Base-by-base conservation (phyloP, 2,888 invertebrate species). In the Aromia moschata region DNA sequence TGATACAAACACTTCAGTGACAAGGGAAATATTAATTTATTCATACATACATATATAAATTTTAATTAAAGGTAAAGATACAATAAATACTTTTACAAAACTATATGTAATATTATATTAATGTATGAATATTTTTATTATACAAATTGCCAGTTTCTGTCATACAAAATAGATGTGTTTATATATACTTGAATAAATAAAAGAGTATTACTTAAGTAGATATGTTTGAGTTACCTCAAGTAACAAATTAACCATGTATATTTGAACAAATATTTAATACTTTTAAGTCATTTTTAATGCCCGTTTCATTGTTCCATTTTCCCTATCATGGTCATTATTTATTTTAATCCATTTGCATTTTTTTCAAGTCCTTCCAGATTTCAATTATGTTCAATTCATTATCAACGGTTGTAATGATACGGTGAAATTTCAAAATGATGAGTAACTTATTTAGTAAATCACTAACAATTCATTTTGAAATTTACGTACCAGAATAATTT, bases 191-290 rank as follows among this genome's bases (percentile, higher is more conserved):
- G 49, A 49, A 38, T 17, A 49, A 67, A 61, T 71, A 64, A 69
- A 68, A 10, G 67, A 66, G 65, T 72, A 73, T 72, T 72, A 74
- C 71, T 74, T 74, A 75, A 74, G 72, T 74, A 76, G 72, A 71
- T 70, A 68, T 71, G 68, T 71, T 68, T 70, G 70, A 72, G 75
- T 76, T 76, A 75, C 73, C 71, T 73, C 56, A 63, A 58, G 63
- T 62, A 65, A 67, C 58, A 62, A 62, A 60, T 58, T 41, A 56
- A 64, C 46, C 46, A 64, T 72, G 70, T 73, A 71, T 65, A 74
- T 74, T 72, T 62, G 69, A 70, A 64, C 69, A 70, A 67, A 72
- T 62, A 60, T 66, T 67, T 71, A 59, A 60, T 69, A 69, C 65
- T 62, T 11, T 67, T 70, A 70, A 61, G 64, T 64, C 61, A 58